These are phyloP conservation scores for Protonemura montana DNA, from an alignment of 2,888 invertebrate species.

Conservation along the genomic window DNA sequence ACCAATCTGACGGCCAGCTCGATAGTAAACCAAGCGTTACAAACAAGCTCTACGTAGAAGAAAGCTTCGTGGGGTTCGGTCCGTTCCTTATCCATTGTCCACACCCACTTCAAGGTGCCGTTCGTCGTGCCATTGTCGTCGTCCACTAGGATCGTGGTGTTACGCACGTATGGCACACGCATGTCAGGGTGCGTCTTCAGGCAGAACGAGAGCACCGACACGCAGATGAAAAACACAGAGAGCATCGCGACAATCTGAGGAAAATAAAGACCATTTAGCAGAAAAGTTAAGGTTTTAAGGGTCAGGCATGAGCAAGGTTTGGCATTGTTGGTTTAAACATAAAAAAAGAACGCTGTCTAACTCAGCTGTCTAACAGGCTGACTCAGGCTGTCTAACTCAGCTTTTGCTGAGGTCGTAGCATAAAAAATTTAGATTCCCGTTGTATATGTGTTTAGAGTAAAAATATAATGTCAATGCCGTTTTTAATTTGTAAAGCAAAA, in stretches of 20 bases:
- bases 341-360: too few relatives aligned
- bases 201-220: slow-evolving; percentile 95
- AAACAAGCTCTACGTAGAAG: slow-evolving; percentile 90
- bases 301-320: too few relatives aligned
- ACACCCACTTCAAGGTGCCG: slow-evolving; percentile 50
- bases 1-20: slow-evolving; percentile 87
- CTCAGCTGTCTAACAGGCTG: too few relatives aligned
- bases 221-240: slow-evolving; percentile 95
- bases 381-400: too few relatives aligned
- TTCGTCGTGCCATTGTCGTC: slow-evolving; percentile 60
- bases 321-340: too few relatives aligned
- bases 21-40: slow-evolving; percentile 96
- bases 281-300: too few relatives aligned
- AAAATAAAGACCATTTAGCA: background rate
- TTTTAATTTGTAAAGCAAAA: too few relatives aligned
- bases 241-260: slow-evolving; percentile 86
- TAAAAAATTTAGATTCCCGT: too few relatives aligned
- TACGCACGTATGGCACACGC: slow-evolving; percentile 65
- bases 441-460: too few relatives aligned
- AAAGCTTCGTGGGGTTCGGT: slow-evolving; percentile 75
- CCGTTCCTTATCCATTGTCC: slow-evolving; percentile 55
- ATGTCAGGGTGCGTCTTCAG: slow-evolving; percentile 93
- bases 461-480: too few relatives aligned
- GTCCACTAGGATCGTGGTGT: slow-evolving; percentile 46
- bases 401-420: too few relatives aligned